A percentile compares a stretch with the other conserved stretches of the same genome.
Conservation (phyloP, 1,140 invertebrate genomes). For the Drosophila ercepeae region DNA sequence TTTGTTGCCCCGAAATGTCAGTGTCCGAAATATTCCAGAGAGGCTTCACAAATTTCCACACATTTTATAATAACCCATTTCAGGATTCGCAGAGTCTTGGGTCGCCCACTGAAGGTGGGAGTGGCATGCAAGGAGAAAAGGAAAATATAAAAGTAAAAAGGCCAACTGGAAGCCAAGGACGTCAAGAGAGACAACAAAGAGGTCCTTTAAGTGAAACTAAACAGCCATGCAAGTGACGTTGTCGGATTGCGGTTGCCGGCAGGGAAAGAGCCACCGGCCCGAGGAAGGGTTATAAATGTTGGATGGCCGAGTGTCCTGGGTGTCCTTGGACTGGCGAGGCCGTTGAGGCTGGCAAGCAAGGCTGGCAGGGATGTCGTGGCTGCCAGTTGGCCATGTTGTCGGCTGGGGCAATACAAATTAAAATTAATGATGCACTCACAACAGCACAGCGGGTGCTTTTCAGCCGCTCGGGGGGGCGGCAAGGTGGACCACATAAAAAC, state of each 20-base stretch:
- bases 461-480: not conserved
- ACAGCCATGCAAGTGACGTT: slow-evolving; percentile 79
- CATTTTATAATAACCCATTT: slow-evolving; percentile 38
- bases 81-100: not conserved
- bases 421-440: slow-evolving; percentile 81
- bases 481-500: slow-evolving; percentile 65
- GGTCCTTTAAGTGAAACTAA: slow-evolving; percentile 80
- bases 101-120: not conserved
- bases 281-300: slow-evolving; percentile 40
- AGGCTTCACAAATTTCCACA: slow-evolving; percentile 11
- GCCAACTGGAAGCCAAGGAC: slow-evolving; percentile 23
- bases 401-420: slow-evolving; percentile 74
- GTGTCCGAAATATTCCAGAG: slow-evolving; percentile 2
- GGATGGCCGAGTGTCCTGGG: slow-evolving; percentile 57
- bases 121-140: not conserved
- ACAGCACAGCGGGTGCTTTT: slow-evolving; percentile 28
- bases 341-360: not conserved
- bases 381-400: slow-evolving; percentile 71
- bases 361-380: slow-evolving; percentile 15
- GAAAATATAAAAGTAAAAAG: slow-evolving; percentile 9
- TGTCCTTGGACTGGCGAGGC: slow-evolving; percentile 27
- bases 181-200: slow-evolving; percentile 56
- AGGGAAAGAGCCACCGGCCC: slow-evolving; percentile 1
- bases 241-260: slow-evolving; percentile 66
- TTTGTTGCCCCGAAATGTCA: not conserved